Conservation (phyloP, 2,113 vertebrate genomes). For the Erythrocercus mccallii region DNA sequence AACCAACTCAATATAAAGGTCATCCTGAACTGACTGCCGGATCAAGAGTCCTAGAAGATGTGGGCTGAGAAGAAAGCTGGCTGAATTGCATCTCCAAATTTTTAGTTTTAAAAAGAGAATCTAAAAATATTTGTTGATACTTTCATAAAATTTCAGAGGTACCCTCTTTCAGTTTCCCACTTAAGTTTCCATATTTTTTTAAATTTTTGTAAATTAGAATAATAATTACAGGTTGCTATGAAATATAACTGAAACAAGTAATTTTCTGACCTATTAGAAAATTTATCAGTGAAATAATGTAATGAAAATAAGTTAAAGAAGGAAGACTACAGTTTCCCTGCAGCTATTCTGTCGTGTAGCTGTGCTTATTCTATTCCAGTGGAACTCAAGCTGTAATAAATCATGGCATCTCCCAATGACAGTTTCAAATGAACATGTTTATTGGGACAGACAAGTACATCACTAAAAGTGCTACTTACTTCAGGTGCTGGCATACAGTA, state of each 20-base stretch:
- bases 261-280: not conserved
- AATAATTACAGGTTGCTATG: not conserved
- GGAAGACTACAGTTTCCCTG: not conserved
- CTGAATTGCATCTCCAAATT: not conserved
- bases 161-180: not conserved
- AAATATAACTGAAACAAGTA: not conserved
- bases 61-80: not conserved
- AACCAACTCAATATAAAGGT: not conserved
- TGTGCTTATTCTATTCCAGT: not conserved
- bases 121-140: not conserved
- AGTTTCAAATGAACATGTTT: slow-evolving; percentile 68
- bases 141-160: not conserved
- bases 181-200: not conserved
- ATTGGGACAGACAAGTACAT: slow-evolving; percentile 73
- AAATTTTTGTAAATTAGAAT: not conserved
- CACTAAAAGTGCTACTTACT: slow-evolving; percentile 65
- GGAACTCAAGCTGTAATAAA: slow-evolving; percentile 63
- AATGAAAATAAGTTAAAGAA: not conserved
- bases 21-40: not conserved
- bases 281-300: not conserved
- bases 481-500: slow-evolving; percentile 62
- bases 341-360: not conserved
- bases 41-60: not conserved
- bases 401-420: slow-evolving; percentile 65
- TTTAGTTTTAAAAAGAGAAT: not conserved